Evolutionary conservation across 2,888 invertebrate species (phyloP), one percentile per base, ranked within the genome.

Genomic region (Schizotus pectinicornis): DNA sequence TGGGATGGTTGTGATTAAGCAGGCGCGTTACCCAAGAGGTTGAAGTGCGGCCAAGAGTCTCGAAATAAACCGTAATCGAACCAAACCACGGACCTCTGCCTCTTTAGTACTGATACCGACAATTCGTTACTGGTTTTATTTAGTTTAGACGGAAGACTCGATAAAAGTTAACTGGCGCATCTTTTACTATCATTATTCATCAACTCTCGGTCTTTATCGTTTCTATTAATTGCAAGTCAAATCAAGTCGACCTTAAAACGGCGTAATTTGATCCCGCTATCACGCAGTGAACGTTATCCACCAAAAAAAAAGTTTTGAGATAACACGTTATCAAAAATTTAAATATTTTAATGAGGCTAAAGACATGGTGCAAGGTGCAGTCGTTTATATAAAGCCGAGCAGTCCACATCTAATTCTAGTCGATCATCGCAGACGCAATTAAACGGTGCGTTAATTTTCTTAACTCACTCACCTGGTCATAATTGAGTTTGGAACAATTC

Each of bases 211-310:
- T 41, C 41, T 33, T 12, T 8, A 14, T 8, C 6, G 42, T 31
- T 50, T 31, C 6, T 42, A 8, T 56, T 36, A 43, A 42, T 48
- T 47, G 51, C 42, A 47, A 37, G 22, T 30, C 13, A 60, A 45
- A 51, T 56, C 60, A 62, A 58, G 52, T 51, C 59, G 62, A 62
- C 64, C 64, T 56, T 50, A 46, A 43, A 60, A 53, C 50, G 49
- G 54, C 61, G 56, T 51, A 51, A 46, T 46, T 31, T 58, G 53
- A 60, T 56, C 61, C 51, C 42, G 43, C 52, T 43, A 53, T 42
- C 60, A 48, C 42, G 12, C 50, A 47, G 48, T 47, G n/a, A 58
- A 22, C 22, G 22, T 22, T 58, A 58, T 46, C 43, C 32, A 50
- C 7, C 34, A 42, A 56, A 56, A 55, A 63, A 61, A 63, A 53